Evolutionary conservation across 2,797 vertebrate species (phyloP).

Genomic region (Epinephelus malabaricus): DNA sequence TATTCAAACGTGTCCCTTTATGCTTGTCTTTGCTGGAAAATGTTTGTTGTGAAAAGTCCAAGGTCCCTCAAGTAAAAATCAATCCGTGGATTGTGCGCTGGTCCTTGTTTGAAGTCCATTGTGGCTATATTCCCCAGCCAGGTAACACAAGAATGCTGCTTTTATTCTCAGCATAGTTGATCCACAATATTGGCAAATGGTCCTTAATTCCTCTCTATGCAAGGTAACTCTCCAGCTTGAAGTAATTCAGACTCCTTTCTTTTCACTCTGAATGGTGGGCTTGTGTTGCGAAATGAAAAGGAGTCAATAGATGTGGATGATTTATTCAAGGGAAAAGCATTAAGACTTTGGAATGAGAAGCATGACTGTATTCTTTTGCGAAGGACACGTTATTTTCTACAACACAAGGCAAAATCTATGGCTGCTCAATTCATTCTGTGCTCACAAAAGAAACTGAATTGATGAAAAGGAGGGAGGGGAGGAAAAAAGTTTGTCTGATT

Average conservation of each 20-base stretch:
- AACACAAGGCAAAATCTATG: constrained; percentile 79
- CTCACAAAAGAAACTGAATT: constrained; percentile 74
- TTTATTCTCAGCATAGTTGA: constrained; percentile 87
- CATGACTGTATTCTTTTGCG: constrained; percentile 80
- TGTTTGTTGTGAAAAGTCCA: constrained; percentile 87
- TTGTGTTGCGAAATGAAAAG: constrained; percentile 84
- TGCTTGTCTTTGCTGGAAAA: constrained; percentile 80
- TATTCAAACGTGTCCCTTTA: constrained; percentile 84
- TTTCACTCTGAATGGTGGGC: constrained; percentile 81
- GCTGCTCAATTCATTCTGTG: constrained; percentile 78
- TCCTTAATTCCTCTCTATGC: constrained; percentile 88
- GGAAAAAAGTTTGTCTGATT: constrained; percentile 50
- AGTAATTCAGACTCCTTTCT: constrained; percentile 88
- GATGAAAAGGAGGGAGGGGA: constrained; percentile 56
- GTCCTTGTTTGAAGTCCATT: constrained; percentile 89
- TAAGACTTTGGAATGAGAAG: constrained; percentile 84
- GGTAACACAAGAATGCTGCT: constrained; percentile 88
- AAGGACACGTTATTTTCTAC: constrained; percentile 84
- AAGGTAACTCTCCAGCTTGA: constrained; percentile 87
- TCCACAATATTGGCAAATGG: constrained; percentile 91
- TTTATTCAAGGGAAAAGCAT: constrained; percentile 87
- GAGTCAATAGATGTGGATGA: constrained; percentile 88
- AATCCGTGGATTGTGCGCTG: constrained; percentile 84
- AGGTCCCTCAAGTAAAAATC: constrained; percentile 90
- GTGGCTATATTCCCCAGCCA: constrained; percentile 88